These are phyloP conservation scores for Falco columbarius DNA, from an alignment of 2,797 vertebrate genomes.

Conservation along the genomic window DNA sequence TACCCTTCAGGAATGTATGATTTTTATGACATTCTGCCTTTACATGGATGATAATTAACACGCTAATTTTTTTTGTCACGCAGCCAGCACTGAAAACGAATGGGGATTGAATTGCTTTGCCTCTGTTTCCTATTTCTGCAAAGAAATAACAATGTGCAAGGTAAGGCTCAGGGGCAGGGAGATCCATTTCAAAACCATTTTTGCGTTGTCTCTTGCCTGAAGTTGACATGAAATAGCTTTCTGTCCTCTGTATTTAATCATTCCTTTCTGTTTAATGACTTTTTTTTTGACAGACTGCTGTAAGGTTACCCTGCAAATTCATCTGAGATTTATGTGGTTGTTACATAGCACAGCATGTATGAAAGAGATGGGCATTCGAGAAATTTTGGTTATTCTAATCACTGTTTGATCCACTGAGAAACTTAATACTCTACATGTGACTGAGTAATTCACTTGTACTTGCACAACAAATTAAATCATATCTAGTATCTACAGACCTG, in stretches of 20 bases:
- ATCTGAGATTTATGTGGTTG: background rate
- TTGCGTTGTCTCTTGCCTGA: conserved; percentile 43
- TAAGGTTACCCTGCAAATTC: background rate
- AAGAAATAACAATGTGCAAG: conserved; percentile 87
- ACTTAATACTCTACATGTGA: background rate
- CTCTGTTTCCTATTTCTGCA: conserved; percentile 88
- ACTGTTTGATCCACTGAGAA: background rate
- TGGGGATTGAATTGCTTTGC: conserved; percentile 93
- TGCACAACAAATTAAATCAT: background rate
- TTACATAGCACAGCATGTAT: background rate
- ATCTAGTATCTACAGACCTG: background rate
- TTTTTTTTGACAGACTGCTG: background rate
- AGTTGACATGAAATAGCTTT: conserved; percentile 23
- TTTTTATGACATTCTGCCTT: conserved; percentile 55
- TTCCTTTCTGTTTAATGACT: conserved; percentile 9
- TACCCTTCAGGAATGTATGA: conserved; percentile 31
- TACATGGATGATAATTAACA: conserved; percentile 65
- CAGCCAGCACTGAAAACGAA: conserved; percentile 90
- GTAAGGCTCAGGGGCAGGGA: conserved; percentile 80
- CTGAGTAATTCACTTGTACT: background rate
- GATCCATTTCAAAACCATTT: background rate
- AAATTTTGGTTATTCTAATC: conserved; percentile 33
- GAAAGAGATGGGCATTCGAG: background rate
- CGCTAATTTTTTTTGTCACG: conserved; percentile 73
- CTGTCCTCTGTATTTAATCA: conserved; percentile 9